Percentiles rank a stretch among this genome's conserved stretches.
Evolutionary conservation across 2,797 vertebrate genomes (phyloP).

Genomic region (Acanthurus lineatus): DNA sequence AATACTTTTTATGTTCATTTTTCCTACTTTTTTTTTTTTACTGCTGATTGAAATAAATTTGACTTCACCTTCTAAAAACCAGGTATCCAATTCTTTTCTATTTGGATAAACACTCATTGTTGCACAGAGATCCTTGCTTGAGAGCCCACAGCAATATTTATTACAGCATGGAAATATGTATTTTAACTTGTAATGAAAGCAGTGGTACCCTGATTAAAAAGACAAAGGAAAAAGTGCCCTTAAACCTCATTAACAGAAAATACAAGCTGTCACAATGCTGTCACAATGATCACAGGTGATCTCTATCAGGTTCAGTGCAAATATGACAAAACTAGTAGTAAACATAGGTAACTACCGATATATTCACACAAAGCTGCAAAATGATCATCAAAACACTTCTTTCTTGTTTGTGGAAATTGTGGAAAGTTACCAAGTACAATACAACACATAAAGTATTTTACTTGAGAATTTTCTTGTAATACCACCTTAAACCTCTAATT

Average conservation of each 20-base stretch:
- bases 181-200: neutral
- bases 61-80: constrained; percentile 6
- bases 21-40: neutral
- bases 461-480: neutral
- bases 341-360: too few relatives aligned
- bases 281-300: constrained; percentile 21
- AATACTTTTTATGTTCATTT: constrained; percentile 22
- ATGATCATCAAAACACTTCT: neutral
- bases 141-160: too few relatives aligned
- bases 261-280: constrained; percentile 12
- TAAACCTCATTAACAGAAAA: constrained; percentile 35
- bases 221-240: constrained; percentile 11
- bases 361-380: neutral
- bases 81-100: too few relatives aligned
- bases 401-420: neutral
- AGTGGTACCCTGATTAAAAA: constrained; percentile 3
- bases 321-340: constrained; percentile 7
- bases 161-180: too few relatives aligned
- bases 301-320: constrained; percentile 21
- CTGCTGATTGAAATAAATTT: constrained; percentile 26
- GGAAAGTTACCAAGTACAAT: neutral
- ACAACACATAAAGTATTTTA: too few relatives aligned
- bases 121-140: too few relatives aligned
- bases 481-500: neutral
- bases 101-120: too few relatives aligned